phyloP scores from a whole-genome alignment of 2,888 invertebrate species.

The Argyresthia albistria region DNA sequence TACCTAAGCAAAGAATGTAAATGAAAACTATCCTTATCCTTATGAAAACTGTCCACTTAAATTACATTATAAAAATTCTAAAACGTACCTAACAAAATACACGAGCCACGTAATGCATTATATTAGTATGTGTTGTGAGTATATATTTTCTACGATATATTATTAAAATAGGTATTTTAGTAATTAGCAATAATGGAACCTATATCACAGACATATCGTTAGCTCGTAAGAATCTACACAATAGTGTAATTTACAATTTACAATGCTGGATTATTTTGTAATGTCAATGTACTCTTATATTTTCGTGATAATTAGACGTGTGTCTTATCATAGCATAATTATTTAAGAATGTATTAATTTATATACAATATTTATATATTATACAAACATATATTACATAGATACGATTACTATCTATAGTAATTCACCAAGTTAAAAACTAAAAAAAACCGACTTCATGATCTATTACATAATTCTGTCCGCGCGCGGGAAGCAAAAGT shows the following conservation, averaged over 20 bases:
- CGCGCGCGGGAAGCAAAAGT: too few relatives aligned
- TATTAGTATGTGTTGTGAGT: slow-evolving; percentile 4
- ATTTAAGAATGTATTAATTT: background rate
- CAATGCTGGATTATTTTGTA: background rate
- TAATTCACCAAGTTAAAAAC: too few relatives aligned
- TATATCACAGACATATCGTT: slow-evolving; percentile 67
- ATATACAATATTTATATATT: background rate
- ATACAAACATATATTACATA: background rate
- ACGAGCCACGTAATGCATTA: background rate
- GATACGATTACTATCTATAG: too few relatives aligned
- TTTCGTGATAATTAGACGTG: too few relatives aligned
- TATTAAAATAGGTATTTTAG: slow-evolving; percentile 8
- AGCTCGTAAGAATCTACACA: slow-evolving; percentile 27
- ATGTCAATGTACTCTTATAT: background rate
- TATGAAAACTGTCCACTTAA: background rate
- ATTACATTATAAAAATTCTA: background rate
- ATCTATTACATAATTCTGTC: too few relatives aligned
- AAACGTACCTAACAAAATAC: background rate
- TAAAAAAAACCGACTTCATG: too few relatives aligned
- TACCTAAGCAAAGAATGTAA: too few relatives aligned
- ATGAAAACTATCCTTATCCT: too few relatives aligned
- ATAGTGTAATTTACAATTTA: slow-evolving; percentile 22
- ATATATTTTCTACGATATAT: slow-evolving; percentile 4
- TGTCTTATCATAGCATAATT: too few relatives aligned
- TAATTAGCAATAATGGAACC: slow-evolving; percentile 53